Conservation (phyloP, 2,888 invertebrate species). For the Schrankia costaestrigalis region DNA sequence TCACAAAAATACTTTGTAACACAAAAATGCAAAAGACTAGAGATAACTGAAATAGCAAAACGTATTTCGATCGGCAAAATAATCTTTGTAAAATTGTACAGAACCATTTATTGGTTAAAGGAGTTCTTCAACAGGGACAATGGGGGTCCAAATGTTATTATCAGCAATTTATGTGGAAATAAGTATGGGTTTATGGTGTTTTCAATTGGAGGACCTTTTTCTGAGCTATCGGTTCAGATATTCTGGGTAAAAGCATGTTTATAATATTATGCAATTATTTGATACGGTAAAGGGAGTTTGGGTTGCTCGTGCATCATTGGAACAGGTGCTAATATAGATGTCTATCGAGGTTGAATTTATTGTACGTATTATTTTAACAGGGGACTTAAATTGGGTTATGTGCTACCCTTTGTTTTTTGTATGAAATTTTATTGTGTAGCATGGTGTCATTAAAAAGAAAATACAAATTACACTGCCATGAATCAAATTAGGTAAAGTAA, state of each 20-base stretch:
- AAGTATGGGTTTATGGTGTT: constrained; percentile 50
- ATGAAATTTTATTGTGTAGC: no score
- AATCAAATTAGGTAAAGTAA: no score
- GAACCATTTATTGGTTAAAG: constrained; percentile 25
- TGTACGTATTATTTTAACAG: no score
- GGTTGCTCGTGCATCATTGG: no score
- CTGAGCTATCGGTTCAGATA: constrained; percentile 34
- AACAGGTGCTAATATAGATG: no score
- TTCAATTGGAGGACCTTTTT: constrained; percentile 36
- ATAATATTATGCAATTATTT: no score
- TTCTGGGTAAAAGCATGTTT: constrained; percentile 12
- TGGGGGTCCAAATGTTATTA: constrained; percentile 46
- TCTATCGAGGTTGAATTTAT: no score
- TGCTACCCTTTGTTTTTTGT: no score
- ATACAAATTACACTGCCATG: no score
- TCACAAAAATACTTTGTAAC: constrained; percentile 9
- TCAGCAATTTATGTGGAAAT: constrained; percentile 52
- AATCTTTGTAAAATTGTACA: constrained; percentile 24
- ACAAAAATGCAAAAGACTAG: background rate
- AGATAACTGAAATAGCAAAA: background rate
- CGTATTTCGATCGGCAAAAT: constrained; percentile 18
- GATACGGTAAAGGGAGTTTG: no score
- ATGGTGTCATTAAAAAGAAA: no score
- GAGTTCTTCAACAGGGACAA: constrained; percentile 44
- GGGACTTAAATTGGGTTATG: no score